Base-by-base conservation (phyloP, 2,888 invertebrate species). In the Microchrysa polita region DNA sequence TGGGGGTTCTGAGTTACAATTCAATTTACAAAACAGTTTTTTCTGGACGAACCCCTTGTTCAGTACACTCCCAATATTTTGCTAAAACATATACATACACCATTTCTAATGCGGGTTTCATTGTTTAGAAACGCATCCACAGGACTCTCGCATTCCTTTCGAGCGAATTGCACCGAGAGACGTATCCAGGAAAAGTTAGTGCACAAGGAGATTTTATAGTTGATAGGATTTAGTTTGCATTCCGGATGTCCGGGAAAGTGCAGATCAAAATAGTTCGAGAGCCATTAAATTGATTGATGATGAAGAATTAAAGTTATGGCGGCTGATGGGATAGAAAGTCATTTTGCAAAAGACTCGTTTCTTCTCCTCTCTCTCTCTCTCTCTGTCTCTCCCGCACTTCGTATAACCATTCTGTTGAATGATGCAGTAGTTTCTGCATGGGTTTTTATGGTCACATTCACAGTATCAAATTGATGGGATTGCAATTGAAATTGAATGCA, bases 261-360 rank as follows among this genome's bases (percentile, higher is more conserved):
- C 65, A 67, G 65, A 48, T 48, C 48, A 67, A 67, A 67, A 67
- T 67, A 23, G 48, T 52, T 67, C 48, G 65, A 67, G 34, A 67
- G 65, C 48, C 65, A 67, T 67, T 67, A 67, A 67, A 67, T 48
- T 67, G 65, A 67, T 67, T 67, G 65, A 67, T 67, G 65, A 48
- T 67, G 65, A 20, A 67, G 22, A 52, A 22, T 67, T 48, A 67
- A 52, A 67, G 22, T 67, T 67, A 67, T 67, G 5, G 65, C 27
- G 27, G 27, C 22, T 60, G 60, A 60, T 60, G 34, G 60, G 23
- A 22, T 34, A 34, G 14, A 48, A 67, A 18, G 65, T 67, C 65
- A 48, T 67, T 67, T 22, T 48, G n/a, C 22, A 9, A 18, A 40
- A 60, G 34, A 42, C 42, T 40, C n/a, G n/a, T n/a, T n/a, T n/a